phyloP scores from a whole-genome alignment of 2,888 invertebrate genomes.

The Drosophila barbarae region DNA sequence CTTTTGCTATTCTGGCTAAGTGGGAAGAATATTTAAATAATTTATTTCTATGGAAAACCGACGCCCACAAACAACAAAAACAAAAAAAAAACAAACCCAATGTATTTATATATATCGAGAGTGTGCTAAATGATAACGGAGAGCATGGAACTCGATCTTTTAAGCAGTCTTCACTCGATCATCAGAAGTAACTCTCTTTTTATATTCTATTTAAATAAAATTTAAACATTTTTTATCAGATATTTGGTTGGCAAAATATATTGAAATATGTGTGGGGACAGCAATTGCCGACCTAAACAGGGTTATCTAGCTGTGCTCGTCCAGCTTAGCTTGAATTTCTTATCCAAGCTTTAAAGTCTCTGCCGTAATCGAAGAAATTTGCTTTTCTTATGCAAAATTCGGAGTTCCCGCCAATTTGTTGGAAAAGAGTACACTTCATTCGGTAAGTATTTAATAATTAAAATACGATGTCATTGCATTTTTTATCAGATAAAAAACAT shows the following conservation, averaged over 20 bases:
- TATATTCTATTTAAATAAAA: slow-evolving; percentile 75
- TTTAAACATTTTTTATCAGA: slow-evolving; percentile 74
- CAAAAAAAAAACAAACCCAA: slow-evolving; percentile 18
- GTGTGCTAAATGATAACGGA: slow-evolving; percentile 26
- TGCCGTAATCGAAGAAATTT: background rate
- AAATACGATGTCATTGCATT: slow-evolving; percentile 63
- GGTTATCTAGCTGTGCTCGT: background rate
- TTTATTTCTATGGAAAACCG: slow-evolving; percentile 36
- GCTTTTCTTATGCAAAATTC: background rate
- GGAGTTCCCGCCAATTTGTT: background rate
- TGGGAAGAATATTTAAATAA: slow-evolving; percentile 55
- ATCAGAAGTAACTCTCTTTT: slow-evolving; percentile 54
- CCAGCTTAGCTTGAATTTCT: background rate
- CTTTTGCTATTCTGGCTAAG: slow-evolving; percentile 36
- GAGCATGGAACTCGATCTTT: slow-evolving; percentile 59
- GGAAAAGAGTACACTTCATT: background rate
- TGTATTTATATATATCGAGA: slow-evolving; percentile 48
- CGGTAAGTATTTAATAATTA: slow-evolving; percentile 48
- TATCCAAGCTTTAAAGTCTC: background rate
- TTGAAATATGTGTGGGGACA: background rate
- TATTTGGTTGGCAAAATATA: background rate
- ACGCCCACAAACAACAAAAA: background rate
- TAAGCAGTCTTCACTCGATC: slow-evolving; percentile 59
- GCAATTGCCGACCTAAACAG: no score
- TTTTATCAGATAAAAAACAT: slow-evolving; percentile 58